Evolutionary conservation across 2,797 vertebrate genomes (phyloP).

Genomic region (Ceyx erithaca): DNA sequence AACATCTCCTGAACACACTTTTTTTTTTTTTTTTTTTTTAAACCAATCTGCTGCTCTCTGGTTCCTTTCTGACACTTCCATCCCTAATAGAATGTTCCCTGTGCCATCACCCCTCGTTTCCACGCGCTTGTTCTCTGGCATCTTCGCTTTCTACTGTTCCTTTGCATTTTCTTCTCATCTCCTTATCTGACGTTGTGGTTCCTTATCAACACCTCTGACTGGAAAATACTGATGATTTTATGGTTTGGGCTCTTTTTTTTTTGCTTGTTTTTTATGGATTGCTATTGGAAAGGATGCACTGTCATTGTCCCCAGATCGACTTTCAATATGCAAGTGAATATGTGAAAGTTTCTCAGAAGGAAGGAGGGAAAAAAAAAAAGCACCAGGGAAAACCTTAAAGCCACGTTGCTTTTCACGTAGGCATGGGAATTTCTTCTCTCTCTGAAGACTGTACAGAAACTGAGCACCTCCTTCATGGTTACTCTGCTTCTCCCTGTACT

Average conservation of each 20-base stretch:
- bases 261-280: neutral
- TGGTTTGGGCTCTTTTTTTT: neutral
- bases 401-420: neutral
- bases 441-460: neutral
- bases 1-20: conserved; percentile 58
- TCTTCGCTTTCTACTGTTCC: neutral
- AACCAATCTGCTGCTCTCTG: conserved; percentile 57
- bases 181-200: neutral
- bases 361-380: neutral
- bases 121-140: neutral
- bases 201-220: neutral
- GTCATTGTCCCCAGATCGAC: neutral
- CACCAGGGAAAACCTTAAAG: neutral
- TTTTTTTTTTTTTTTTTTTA: neutral
- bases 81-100: conserved; percentile 14
- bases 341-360: neutral
- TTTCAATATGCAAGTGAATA: neutral
- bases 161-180: neutral
- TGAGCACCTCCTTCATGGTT: neutral
- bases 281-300: neutral
- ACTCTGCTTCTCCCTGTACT: neutral
- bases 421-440: neutral
- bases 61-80: conserved; percentile 52
- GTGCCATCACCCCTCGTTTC: conserved; percentile 11
- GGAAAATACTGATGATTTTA: neutral